Evolutionary conservation across 2,888 invertebrate genomes (phyloP).

Genomic region (Myopa tessellatipennis): DNA sequence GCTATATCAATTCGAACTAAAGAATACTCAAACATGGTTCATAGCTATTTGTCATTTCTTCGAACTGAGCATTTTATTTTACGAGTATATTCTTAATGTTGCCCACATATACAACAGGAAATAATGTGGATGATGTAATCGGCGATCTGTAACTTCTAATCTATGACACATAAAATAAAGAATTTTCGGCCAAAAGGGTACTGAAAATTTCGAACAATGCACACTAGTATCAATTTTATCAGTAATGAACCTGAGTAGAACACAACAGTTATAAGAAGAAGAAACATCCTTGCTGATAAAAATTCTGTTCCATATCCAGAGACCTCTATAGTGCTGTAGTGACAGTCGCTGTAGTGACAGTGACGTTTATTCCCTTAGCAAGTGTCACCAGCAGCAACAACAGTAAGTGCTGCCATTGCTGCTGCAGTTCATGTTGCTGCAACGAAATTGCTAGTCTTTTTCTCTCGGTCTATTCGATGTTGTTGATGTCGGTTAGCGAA

Average conservation of each 20-base stretch:
- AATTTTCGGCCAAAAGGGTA: background rate
- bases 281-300: background rate
- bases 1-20: no score
- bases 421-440: slow-evolving; percentile 9
- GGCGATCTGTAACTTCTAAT: no score
- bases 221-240: background rate
- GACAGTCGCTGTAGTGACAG: slow-evolving; percentile 1
- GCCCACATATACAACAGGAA: no score
- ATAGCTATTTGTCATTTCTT: no score
- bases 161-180: no score
- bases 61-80: no score
- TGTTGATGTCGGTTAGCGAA: background rate
- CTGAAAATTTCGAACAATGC: background rate
- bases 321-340: background rate
- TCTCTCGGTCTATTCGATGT: background rate
- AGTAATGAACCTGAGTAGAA: background rate
- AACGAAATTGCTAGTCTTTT: slow-evolving; percentile 28
- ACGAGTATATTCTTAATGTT: no score
- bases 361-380: slow-evolving; percentile 40
- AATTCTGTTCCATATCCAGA: background rate
- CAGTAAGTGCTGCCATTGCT: background rate
- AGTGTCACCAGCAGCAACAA: slow-evolving; percentile 34
- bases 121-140: no score
- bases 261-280: background rate
- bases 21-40: no score